Evolutionary conservation across 2,888 invertebrate species (phyloP).

Genomic region (Pammene aurita): DNA sequence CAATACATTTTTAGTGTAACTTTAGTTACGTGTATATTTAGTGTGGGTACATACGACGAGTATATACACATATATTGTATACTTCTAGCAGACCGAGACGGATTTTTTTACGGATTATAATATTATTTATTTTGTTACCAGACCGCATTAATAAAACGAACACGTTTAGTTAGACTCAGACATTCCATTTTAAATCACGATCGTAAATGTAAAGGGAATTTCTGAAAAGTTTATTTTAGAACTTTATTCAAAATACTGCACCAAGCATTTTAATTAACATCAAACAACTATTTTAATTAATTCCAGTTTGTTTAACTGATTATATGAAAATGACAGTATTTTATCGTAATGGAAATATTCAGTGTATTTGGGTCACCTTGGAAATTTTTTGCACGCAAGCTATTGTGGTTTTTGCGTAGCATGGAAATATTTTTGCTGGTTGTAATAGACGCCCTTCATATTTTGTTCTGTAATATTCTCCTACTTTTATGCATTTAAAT

Average conservation of each 20-base stretch:
- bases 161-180: neutral
- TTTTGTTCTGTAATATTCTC: slow-evolving; percentile 10
- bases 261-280: neutral
- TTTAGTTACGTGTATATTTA: no score
- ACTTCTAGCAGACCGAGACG: no score
- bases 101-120: no score
- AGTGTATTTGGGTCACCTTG: slow-evolving; percentile 38
- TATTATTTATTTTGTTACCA: no score
- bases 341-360: slow-evolving; percentile 24
- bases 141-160: neutral
- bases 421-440: slow-evolving; percentile 1
- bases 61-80: no score
- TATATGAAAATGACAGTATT: slow-evolving; percentile 19
- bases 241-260: neutral
- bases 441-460: neutral
- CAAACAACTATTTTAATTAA: slow-evolving; percentile 17
- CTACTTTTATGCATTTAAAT: neutral
- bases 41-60: no score
- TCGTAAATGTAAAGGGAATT: neutral
- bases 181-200: neutral
- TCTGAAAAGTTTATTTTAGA: neutral
- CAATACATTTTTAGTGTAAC: no score
- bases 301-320: slow-evolving; percentile 1
- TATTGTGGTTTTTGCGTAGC: slow-evolving; percentile 13
- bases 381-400: slow-evolving; percentile 39